These are phyloP conservation scores for Clarias laeviceps DNA, from an alignment of 2,797 vertebrate genomes.

Conservation along the genomic window DNA sequence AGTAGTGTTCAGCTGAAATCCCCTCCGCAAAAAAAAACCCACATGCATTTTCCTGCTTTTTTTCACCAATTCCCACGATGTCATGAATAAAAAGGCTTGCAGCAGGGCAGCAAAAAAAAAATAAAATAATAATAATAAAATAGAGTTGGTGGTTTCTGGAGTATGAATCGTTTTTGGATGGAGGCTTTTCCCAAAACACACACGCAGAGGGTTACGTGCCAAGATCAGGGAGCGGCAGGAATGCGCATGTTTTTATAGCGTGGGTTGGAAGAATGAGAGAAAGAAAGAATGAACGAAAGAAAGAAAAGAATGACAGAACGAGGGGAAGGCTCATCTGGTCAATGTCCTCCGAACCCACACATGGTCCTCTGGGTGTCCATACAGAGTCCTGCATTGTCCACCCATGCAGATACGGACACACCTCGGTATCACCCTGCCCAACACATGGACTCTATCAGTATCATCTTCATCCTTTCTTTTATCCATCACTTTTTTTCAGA, in stretches of 20 bases:
- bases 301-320: slow-evolving; percentile 21
- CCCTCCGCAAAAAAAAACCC: neutral
- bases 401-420: slow-evolving; percentile 50
- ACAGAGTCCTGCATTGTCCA: slow-evolving; percentile 62
- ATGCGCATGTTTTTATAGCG: slow-evolving; percentile 61
- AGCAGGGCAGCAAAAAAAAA: slow-evolving; percentile 32
- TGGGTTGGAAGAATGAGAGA: slow-evolving; percentile 49
- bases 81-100: neutral
- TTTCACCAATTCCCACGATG: slow-evolving; percentile 41
- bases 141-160: slow-evolving; percentile 49
- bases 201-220: slow-evolving; percentile 59
- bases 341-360: slow-evolving; percentile 63
- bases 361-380: slow-evolving; percentile 42
- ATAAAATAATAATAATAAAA: no score
- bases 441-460: slow-evolving; percentile 38
- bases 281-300: slow-evolving; percentile 11
- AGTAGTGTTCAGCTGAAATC: neutral
- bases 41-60: neutral
- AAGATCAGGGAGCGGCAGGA: slow-evolving; percentile 67
- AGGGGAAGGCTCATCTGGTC: slow-evolving; percentile 59
- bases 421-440: slow-evolving; percentile 42
- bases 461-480: neutral
- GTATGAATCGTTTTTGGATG: slow-evolving; percentile 43
- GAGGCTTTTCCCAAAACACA: slow-evolving; percentile 49
- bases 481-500: neutral